Evolutionary conservation across 2,113 vertebrate species (phyloP).

Genomic region (Syngnathoides biaculeatus): DNA sequence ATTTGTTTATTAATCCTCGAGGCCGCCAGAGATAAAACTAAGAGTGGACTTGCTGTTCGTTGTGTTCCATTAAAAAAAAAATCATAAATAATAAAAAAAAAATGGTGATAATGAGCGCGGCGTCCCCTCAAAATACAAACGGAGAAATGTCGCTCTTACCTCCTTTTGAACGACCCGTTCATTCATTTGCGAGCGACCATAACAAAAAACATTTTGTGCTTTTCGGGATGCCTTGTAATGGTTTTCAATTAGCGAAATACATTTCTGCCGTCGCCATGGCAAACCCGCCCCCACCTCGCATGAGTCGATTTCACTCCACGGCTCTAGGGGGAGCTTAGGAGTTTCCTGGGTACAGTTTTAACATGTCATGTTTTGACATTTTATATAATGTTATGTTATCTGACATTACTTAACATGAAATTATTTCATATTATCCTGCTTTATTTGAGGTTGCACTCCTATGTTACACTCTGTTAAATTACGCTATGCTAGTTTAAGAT

Average conservation of each 20-base stretch:
- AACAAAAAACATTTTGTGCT: constrained; percentile 4
- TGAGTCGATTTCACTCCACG: background rate
- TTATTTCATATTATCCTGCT: too few relatives aligned
- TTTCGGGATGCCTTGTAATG: constrained; percentile 1
- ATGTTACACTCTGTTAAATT: background rate
- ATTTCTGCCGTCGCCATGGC: background rate
- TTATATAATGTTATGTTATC: background rate
- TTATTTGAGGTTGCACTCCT: background rate
- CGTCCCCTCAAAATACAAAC: constrained; percentile 6
- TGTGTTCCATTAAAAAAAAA: constrained; percentile 6
- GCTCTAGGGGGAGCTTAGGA: constrained; percentile 15
- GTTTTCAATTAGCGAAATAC: background rate
- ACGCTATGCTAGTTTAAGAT: background rate
- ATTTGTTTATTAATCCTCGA: constrained; percentile 15
- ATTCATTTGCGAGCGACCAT: background rate
- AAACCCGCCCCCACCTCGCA: too few relatives aligned
- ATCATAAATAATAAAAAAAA: background rate
- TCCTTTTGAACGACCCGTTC: too few relatives aligned
- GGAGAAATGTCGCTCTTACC: background rate
- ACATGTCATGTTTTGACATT: constrained; percentile 15
- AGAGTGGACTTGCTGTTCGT: constrained; percentile 2
- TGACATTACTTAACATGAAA: background rate
- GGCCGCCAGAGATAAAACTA: constrained; percentile 7
- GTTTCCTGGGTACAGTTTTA: too few relatives aligned
- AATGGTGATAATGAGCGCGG: constrained; percentile 7